These are phyloP conservation scores for Seladonia tumulorum DNA, from an alignment of 2,888 invertebrate species.

Conservation along the genomic window DNA sequence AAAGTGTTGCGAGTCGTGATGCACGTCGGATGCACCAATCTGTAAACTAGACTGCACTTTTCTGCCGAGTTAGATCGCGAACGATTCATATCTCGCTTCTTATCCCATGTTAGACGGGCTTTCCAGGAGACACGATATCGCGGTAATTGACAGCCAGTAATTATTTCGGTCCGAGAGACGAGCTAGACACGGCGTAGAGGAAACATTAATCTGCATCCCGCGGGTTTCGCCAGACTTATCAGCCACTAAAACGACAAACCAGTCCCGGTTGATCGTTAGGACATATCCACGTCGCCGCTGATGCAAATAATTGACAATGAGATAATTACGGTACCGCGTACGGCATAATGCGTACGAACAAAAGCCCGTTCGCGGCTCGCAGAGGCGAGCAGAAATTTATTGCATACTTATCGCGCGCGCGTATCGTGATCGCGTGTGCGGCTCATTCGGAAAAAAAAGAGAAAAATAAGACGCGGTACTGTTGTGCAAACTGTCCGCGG, in stretches of 20 bases:
- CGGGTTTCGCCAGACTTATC: slow-evolving; percentile 62
- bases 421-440: slow-evolving; percentile 20
- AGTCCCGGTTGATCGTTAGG: slow-evolving; percentile 60
- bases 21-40: not conserved
- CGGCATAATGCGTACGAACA: slow-evolving; percentile 54
- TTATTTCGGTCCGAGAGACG: slow-evolving; percentile 48
- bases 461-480: slow-evolving; percentile 1
- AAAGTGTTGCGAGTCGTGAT: not conserved
- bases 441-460: not conserved
- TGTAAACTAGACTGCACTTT: not conserved
- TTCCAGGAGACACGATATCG: slow-evolving; percentile 30
- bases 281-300: slow-evolving; percentile 70
- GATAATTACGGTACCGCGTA: slow-evolving; percentile 51
- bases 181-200: slow-evolving; percentile 52
- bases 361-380: slow-evolving; percentile 33
- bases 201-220: slow-evolving; percentile 51
- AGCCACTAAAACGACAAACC: slow-evolving; percentile 61
- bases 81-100: not conserved
- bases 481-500: slow-evolving; percentile 48
- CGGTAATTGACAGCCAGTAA: slow-evolving; percentile 54
- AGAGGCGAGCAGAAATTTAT: slow-evolving; percentile 52
- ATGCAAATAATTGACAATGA: slow-evolving; percentile 70
- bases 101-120: slow-evolving; percentile 19
- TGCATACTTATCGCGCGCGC: slow-evolving; percentile 38
- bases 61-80: not conserved